phyloP scores from a whole-genome alignment of 1,140 invertebrate genomes.

The Bathynomus jamesi region DNA sequence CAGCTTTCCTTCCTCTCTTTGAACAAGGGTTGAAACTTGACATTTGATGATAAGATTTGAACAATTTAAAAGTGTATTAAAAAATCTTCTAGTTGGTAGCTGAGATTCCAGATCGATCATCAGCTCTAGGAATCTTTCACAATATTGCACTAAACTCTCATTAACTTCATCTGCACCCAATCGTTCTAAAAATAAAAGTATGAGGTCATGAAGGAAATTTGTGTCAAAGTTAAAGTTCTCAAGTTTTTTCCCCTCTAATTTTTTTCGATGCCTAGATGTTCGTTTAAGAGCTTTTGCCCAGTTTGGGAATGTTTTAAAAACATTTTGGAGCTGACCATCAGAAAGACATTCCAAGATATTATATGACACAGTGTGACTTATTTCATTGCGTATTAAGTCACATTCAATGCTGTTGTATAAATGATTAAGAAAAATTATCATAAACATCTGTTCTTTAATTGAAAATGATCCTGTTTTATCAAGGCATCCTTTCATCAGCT shows the following conservation, averaged over 20 bases:
- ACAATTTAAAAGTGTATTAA: constrained; percentile 93
- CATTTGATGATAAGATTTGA: constrained; percentile 87
- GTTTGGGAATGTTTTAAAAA: constrained; percentile 67
- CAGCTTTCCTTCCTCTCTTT: constrained; percentile 76
- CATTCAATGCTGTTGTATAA: constrained; percentile 96
- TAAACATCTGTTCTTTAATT: constrained; percentile 72
- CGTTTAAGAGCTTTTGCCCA: constrained; percentile 82
- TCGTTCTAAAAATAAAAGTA: constrained; percentile 81
- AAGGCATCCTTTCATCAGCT: constrained; percentile 65
- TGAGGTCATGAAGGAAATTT: constrained; percentile 75
- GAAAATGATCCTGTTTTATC: constrained; percentile 50
- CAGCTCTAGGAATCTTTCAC: constrained; percentile 88
- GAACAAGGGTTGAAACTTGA: constrained; percentile 64
- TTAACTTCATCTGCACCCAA: constrained; percentile 52
- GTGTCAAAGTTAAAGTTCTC: constrained; percentile 77
- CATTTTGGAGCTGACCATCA: constrained; percentile 43
- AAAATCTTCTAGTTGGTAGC: constrained; percentile 88
- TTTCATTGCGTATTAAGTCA: constrained; percentile 61
- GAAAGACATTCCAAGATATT: constrained; percentile 90
- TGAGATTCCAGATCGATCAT: constrained; percentile 93
- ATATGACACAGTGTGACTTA: constrained; percentile 64
- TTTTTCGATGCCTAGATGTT: constrained; percentile 74
- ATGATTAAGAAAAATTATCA: constrained; percentile 89
- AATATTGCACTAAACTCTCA: constrained; percentile 31
- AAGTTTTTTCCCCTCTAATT: constrained; percentile 56